phyloP scores from a whole-genome alignment of 2,888 invertebrate species.

The Sesia bembeciformis region DNA sequence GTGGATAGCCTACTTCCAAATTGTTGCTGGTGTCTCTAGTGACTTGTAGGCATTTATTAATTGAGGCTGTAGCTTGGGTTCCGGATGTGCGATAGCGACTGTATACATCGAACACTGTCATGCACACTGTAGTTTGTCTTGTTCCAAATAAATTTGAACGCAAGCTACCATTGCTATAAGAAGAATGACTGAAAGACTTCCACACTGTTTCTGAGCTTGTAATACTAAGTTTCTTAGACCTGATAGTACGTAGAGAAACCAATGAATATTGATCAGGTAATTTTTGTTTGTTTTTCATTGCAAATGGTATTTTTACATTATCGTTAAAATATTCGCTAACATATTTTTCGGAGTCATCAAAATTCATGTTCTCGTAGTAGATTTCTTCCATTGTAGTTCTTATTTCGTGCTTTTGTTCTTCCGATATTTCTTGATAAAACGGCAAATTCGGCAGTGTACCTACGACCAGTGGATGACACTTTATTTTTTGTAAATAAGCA shows the following conservation, averaged over 20 bases:
- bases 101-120: constrained; percentile 39
- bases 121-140: constrained; percentile 39
- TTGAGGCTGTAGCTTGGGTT: constrained; percentile 59
- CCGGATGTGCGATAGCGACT: constrained; percentile 27
- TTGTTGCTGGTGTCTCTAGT: neutral
- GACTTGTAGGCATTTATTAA: constrained; percentile 62
- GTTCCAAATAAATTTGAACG: constrained; percentile 19
- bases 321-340: neutral
- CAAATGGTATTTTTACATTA: neutral
- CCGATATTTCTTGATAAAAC: constrained; percentile 34
- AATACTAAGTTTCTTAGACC: neutral
- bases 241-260: neutral
- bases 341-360: no score
- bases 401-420: constrained; percentile 28
- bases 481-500: constrained; percentile 15
- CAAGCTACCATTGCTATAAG: no score
- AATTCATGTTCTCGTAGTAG: no score
- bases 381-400: constrained; percentile 1
- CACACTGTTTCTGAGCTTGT: no score
- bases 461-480: constrained; percentile 44
- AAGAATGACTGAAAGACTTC: no score
- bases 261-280: neutral
- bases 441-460: constrained; percentile 45
- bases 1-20: neutral
- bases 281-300: neutral